Base-by-base conservation (phyloP, 2,888 invertebrate genomes). In the Acrocyrtus sp. region DNA sequence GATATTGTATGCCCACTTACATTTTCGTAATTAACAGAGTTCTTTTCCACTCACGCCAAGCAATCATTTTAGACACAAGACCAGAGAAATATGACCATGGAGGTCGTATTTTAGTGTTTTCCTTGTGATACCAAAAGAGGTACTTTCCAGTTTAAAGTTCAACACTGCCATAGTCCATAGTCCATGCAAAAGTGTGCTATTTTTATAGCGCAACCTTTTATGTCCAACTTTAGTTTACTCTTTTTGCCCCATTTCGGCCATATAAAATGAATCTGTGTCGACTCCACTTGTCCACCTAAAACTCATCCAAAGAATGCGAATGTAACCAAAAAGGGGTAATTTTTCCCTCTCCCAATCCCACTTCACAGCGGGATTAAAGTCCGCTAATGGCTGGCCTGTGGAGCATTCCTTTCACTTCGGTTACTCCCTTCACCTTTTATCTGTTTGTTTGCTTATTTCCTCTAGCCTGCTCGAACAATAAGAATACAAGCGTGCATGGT, bases 351-450 rank as follows among this genome's bases (percentile, higher is more conserved):
- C n/a, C n/a, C n/a, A n/a, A n/a, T n/a, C n/a, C n/a, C n/a, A n/a
- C 56, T 24, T 5, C 63, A 24, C 63, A 63, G 65, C 65, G 34
- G 54, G 65, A 56, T 56, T 66, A 34, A 56, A 29, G 48, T 56
- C 17, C 45, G 47, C 56, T 66, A 66, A 66, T 66, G 65, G 65
- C 34, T 56, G 34, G 56, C 65, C 65, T 66, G 65, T 66, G 56
- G 65, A 56, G 65, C 47, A 2, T 60, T 27, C 47, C 39, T 56
- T 41, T 41, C 17, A 45, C 27, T 43, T 58, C 15, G 17, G n/a
- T n/a, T n/a, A n/a, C 41, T 58, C 45, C 26, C 29, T 8, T 22
- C 15, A 17, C 22, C 53, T 19, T 53, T 27, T 56, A n/a, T 41
- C 22, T 26, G 22, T 41, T n/a, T 56, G 34, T 41, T 34, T 56